These are phyloP conservation scores for Chelonoidis abingdonii DNA, from an alignment of 2,113 vertebrate genomes.

Conservation along the genomic window DNA sequence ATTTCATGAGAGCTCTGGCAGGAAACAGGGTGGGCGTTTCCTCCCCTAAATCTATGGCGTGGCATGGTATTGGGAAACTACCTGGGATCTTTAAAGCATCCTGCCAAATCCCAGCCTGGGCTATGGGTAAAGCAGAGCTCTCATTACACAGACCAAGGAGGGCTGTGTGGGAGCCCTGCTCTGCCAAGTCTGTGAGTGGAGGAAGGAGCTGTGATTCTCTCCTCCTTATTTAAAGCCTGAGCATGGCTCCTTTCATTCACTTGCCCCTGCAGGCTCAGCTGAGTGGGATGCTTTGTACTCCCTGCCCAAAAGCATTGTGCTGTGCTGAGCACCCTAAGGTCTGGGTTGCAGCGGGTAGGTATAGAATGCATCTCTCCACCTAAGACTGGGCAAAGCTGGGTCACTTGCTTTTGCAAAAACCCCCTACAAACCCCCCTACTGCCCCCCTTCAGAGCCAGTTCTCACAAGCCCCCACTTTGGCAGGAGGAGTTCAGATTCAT, in stretches of 20 bases:
- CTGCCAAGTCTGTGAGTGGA: not conserved
- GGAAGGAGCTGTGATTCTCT: not conserved
- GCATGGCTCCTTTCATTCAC: not conserved
- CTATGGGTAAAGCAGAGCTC: not conserved
- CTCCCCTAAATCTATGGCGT: rapidly evolving
- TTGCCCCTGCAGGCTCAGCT: not conserved
- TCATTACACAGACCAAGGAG: not conserved
- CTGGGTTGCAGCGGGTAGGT: not conserved
- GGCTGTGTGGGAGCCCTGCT: not conserved
- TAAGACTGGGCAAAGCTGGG: not conserved
- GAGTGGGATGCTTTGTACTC: too few species aligned
- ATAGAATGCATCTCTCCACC: not conserved
- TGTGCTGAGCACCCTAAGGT: not conserved
- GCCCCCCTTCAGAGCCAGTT: not conserved
- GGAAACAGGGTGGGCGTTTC: not conserved
- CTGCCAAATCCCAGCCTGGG: not conserved
- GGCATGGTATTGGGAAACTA: rapidly evolving
- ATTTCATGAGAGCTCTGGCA: not conserved
- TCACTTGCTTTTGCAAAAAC: not conserved
- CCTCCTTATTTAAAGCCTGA: not conserved
- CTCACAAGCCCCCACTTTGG: not conserved
- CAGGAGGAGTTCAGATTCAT: not conserved
- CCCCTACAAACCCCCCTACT: not conserved
- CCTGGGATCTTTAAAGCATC: rapidly evolving
- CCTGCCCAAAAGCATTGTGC: not conserved